Percentiles rank a stretch among this genome's conserved stretches.
Evolutionary conservation across 1,140 invertebrate species (phyloP).

Genomic region (roundworm (Caenorhabditis elegans)): WBcel235 BX284606.5:5210001-5210500

Average conservation of each 20-base stretch:
- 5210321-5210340: background rate
- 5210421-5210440: background rate
- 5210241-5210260: background rate
- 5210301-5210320: background rate
- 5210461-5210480: background rate
- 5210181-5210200: no score
- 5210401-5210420: background rate
- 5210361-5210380: background rate
- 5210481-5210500: slow-evolving; percentile 23
- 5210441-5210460: background rate
- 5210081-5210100: background rate
- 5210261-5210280: background rate
- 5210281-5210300: background rate
- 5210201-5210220: no score
- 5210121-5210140: no score
- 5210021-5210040: background rate
- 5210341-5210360: background rate
- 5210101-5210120: background rate
- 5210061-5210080: background rate
- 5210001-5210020: no score
- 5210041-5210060: slow-evolving; percentile 2
- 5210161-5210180: no score
- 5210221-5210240: background rate
- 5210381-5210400: background rate
- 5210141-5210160: no score